phyloP scores from a whole-genome alignment of 2,888 invertebrate genomes.

The Thysanoteuthis rhombus region DNA sequence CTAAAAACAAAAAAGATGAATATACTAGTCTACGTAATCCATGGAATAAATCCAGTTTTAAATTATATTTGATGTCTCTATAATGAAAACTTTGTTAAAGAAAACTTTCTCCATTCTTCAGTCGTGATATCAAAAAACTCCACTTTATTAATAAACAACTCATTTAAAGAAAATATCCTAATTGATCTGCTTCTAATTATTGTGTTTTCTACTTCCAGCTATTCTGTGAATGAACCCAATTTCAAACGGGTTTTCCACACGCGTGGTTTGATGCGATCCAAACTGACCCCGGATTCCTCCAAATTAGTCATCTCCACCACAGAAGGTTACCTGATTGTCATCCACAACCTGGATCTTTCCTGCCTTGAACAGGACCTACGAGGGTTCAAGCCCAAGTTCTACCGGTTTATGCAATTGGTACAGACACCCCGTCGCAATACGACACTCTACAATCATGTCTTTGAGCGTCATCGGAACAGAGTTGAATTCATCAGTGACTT shows the following conservation, averaged over 20 bases:
- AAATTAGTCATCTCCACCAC: constrained; percentile 92
- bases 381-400: constrained; percentile 82
- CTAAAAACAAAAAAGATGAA: too few species aligned
- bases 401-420: constrained; percentile 87
- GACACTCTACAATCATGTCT: constrained; percentile 83
- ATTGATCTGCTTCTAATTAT: too few species aligned
- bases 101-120: too few species aligned
- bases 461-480: constrained; percentile 83
- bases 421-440: constrained; percentile 83
- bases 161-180: too few species aligned
- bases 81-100: too few species aligned
- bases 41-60: too few species aligned
- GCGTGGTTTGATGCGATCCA: constrained; percentile 85
- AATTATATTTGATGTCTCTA: too few species aligned
- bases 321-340: constrained; percentile 86
- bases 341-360: constrained; percentile 86
- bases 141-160: too few species aligned
- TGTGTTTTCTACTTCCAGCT: constrained; percentile 42
- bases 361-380: constrained; percentile 82
- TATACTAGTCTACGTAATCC: too few species aligned
- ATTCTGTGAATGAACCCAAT: constrained; percentile 48
- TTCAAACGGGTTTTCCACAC: constrained; percentile 76
- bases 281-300: constrained; percentile 84
- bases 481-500: constrained; percentile 92
- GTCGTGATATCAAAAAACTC: too few species aligned